A percentile compares a stretch with the other conserved stretches of the same genome.
Conservation (phyloP, 2,888 invertebrate genomes). For the Acanthococcus lagerstroemiae region DNA sequence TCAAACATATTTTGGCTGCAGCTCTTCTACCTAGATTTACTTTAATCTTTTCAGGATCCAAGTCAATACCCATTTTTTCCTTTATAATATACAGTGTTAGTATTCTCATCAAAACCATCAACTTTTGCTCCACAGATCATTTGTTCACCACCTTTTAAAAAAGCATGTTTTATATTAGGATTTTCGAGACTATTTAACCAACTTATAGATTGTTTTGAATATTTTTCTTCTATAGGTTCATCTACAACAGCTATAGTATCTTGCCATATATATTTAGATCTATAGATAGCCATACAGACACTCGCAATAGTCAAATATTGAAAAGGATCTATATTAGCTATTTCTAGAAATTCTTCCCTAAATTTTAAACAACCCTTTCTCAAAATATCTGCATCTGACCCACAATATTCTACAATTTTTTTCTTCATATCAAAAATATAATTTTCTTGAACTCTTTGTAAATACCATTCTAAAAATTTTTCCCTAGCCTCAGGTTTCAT, state of each 20-base stretch:
- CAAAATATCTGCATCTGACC: constrained; percentile 20
- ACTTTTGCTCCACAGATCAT: constrained; percentile 20
- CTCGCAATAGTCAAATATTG: constrained; percentile 34
- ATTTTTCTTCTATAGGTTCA: constrained; percentile 29
- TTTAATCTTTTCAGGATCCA: constrained; percentile 34
- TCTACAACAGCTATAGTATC: constrained; percentile 5
- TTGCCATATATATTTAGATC: constrained; percentile 29
- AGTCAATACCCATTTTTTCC: constrained; percentile 34
- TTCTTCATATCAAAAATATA: constrained; percentile 32
- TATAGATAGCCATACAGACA: constrained; percentile 33
- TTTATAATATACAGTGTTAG: constrained; percentile 31
- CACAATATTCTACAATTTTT: constrained; percentile 12
- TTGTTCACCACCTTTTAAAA: constrained; percentile 34
- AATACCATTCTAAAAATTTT: constrained; percentile 34
- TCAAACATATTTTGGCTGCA: constrained; percentile 36
- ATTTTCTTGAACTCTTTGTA: constrained; percentile 29
- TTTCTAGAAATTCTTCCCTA: constrained; percentile 32
- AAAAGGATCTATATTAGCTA: constrained; percentile 33
- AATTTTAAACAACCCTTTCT: constrained; percentile 32
- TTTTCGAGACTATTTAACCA: constrained; percentile 32
- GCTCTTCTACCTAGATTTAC: constrained; percentile 36
- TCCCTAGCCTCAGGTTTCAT: constrained; percentile 31
- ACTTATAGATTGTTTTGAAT: constrained; percentile 32
- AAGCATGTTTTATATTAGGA: constrained; percentile 34
- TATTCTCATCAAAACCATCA: constrained; percentile 13